Base-by-base conservation (phyloP, 2,113 vertebrate species). In the Mesocricetus auratus region DNA sequence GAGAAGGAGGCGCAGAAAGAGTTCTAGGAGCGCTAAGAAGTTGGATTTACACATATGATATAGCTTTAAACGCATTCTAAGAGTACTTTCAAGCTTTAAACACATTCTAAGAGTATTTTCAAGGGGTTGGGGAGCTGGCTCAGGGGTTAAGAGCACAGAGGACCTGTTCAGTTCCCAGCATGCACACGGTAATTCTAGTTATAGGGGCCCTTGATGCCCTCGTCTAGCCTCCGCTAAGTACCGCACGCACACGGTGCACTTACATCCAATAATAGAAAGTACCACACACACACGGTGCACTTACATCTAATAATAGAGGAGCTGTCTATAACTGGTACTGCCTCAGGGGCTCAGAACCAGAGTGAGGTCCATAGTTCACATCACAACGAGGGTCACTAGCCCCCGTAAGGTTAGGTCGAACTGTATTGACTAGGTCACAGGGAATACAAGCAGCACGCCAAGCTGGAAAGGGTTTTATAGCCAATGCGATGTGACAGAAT, bases 341-440 rank as follows among this genome's bases (percentile, higher is more conserved):
- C 89, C 66, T 89, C n/a, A 29, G 86, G 12, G 13, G 58, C 66
- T 74, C 47, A 79, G 26, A 89, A 58, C 19, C 19, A 89, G 68
- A 88, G 88, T 81, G 77, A 58, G 60, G 91, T 82, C 22, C 0
- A n/a, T 39, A 73, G 4, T 56, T 50, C 9, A 22, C 31, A 90
- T 10, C 58, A 71, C 92, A 60, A 88, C 74, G 66, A 73, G 85
- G 53, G 53, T 2, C 17, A 62, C 81, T 4, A 75, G 11, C 4
- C 19, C 60, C 39, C 58, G 60, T 6, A 53, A 89, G n/a, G n/a
- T 60, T 79, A 82, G 39, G 50, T 73, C 74, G 68, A 56, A n/a
- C 11, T 75, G 53, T 50, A 33, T 90, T 62, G 53, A 90, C 94
- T 94, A 93, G 89, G 45, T 90, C 71, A 95, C 68, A 79, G 71